Evolutionary conservation across 2,113 vertebrate genomes (phyloP).

Genomic region (Struthio camelus): DNA sequence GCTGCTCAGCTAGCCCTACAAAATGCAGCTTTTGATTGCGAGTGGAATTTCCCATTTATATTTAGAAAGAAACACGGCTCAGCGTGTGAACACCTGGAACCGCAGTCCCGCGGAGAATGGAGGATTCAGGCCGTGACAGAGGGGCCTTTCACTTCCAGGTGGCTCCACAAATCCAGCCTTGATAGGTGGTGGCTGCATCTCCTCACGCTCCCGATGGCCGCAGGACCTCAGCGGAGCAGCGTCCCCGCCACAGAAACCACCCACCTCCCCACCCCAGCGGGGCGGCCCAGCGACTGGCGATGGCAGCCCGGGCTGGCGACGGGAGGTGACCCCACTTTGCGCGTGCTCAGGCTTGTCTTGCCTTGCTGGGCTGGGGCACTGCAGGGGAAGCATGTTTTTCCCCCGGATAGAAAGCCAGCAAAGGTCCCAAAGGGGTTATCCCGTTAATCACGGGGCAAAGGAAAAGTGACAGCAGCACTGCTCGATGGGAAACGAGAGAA

Average conservation of each 20-base stretch:
- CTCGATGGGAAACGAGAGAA: accelerated
- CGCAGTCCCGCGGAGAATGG: background rate
- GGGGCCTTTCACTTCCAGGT: constrained; percentile 17
- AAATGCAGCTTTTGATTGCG: background rate
- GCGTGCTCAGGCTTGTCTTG: background rate
- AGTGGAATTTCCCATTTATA: constrained; percentile 52
- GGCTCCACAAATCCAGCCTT: constrained; percentile 11
- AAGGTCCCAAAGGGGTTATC: background rate
- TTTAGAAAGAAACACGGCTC: background rate
- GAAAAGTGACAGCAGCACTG: background rate
- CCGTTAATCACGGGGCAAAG: background rate
- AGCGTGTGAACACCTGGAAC: background rate
- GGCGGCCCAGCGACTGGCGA: background rate
- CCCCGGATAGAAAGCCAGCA: too few species aligned
- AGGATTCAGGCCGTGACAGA: constrained; percentile 31
- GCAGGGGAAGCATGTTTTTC: background rate
- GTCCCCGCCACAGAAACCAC: background rate
- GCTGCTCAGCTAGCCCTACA: background rate
- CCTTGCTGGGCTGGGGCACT: background rate
- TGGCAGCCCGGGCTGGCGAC: background rate
- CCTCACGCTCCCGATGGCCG: background rate
- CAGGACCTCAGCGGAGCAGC: background rate
- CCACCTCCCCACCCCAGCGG: accelerated
- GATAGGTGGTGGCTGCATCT: background rate
- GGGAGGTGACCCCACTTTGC: background rate